Evolutionary conservation across 2,888 invertebrate species (phyloP).

Genomic region (Panzeria rudis): DNA sequence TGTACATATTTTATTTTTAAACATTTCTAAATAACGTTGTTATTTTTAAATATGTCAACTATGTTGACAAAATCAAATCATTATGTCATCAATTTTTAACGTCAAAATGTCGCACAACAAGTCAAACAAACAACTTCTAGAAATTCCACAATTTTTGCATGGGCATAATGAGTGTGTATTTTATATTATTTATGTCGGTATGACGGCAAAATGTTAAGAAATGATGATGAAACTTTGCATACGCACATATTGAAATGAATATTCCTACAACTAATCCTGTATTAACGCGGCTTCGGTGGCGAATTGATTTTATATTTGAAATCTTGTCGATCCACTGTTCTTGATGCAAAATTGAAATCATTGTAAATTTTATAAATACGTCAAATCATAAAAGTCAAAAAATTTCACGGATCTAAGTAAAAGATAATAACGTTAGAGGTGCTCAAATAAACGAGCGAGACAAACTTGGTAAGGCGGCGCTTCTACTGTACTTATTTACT

Average conservation of each 20-base stretch:
- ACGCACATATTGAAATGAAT: background rate
- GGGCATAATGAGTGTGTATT: constrained; percentile 6
- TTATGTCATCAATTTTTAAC: constrained; percentile 71
- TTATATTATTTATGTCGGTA: background rate
- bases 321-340: too few relatives aligned
- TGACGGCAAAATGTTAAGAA: constrained; percentile 19
- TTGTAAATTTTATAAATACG: too few relatives aligned
- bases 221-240: constrained; percentile 43
- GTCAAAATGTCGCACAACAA: constrained; percentile 67
- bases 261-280: background rate
- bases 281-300: background rate
- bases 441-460: too few relatives aligned
- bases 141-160: constrained; percentile 41
- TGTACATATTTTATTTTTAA: background rate
- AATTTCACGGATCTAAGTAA: too few relatives aligned
- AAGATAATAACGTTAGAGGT: too few relatives aligned
- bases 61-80: constrained; percentile 72
- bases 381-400: too few relatives aligned
- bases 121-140: constrained; percentile 26
- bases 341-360: too few relatives aligned
- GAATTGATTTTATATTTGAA: too few relatives aligned
- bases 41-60: constrained; percentile 64
- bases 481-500: too few relatives aligned
- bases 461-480: too few relatives aligned
- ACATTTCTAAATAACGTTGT: constrained; percentile 62